These are phyloP conservation scores for Ariopsis seemanni DNA, from an alignment of 2,113 vertebrate species.

Conservation along the genomic window DNA sequence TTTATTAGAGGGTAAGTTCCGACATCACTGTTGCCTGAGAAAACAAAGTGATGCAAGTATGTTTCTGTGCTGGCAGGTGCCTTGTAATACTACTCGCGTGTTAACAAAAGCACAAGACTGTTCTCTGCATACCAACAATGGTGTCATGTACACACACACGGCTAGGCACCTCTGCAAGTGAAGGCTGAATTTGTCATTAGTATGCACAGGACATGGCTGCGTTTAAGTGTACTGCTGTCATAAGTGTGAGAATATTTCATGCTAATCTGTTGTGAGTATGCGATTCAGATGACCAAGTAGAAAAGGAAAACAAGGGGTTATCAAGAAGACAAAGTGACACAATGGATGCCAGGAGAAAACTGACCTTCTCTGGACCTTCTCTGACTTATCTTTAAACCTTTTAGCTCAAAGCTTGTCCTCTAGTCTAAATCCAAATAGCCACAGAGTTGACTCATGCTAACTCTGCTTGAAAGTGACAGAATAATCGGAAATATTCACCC, in stretches of 20 bases:
- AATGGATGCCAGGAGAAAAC: not conserved
- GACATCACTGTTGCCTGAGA: constrained; percentile 58
- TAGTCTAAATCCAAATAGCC: not conserved
- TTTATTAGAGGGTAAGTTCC: constrained; percentile 66
- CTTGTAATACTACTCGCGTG: constrained; percentile 49
- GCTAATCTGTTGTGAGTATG: constrained; percentile 54
- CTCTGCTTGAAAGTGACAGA: too few species aligned
- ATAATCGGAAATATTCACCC: not conserved
- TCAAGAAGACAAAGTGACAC: not conserved
- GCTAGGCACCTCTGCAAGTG: constrained; percentile 55
- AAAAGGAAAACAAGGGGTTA: constrained; percentile 17
- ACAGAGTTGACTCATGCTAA: not conserved
- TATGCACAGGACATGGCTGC: constrained; percentile 57
- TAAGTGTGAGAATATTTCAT: constrained; percentile 50
- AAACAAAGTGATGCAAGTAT: constrained; percentile 44
- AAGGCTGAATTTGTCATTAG: constrained; percentile 65
- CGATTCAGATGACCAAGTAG: constrained; percentile 37
- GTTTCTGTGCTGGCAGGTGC: constrained; percentile 21
- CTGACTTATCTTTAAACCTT: not conserved
- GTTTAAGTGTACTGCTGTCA: constrained; percentile 45
- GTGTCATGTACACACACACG: constrained; percentile 38
- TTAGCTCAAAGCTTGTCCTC: not conserved
- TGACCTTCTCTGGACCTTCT: not conserved
- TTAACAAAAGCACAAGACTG: constrained; percentile 27
- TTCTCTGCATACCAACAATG: constrained; percentile 64